phyloP scores from a whole-genome alignment of 1,140 invertebrate genomes.

The Nasonia vitripennis region DNA sequence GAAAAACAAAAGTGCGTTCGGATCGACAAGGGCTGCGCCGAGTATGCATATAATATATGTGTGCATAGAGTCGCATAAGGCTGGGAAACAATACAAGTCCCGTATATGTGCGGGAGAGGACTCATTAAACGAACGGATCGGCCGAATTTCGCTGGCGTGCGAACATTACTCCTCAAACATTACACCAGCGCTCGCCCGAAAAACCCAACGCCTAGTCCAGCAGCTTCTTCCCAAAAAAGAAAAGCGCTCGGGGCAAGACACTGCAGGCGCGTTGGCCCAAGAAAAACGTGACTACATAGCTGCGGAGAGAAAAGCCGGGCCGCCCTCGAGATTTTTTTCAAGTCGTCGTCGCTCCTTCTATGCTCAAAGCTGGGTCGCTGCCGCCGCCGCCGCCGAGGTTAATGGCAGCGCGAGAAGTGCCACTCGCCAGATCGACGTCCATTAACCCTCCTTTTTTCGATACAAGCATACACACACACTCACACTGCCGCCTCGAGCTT shows the following conservation, averaged over 20 bases:
- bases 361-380: not conserved
- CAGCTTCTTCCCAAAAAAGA: too few species aligned
- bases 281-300: too few species aligned
- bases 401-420: conserved; percentile 43
- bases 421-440: conserved; percentile 42
- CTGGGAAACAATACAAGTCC: conserved; percentile 28
- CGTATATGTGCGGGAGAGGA: not conserved
- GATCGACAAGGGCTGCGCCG: conserved; percentile 22
- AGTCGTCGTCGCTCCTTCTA: conserved; percentile 16
- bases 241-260: too few species aligned
- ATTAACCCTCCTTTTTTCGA: conserved; percentile 28
- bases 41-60: not conserved
- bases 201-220: too few species aligned
- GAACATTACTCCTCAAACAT: too few species aligned
- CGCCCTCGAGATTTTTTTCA: conserved; percentile 18
- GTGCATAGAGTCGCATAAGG: not conserved
- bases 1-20: conserved; percentile 37
- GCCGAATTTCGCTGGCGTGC: not conserved
- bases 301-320: too few species aligned
- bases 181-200: too few species aligned
- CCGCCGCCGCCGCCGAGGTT: not conserved
- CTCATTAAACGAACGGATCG: conserved; percentile 15
- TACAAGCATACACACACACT: not conserved
- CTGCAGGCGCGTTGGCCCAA: too few species aligned
- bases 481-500: not conserved